Evolutionary conservation across 1,140 invertebrate genomes (phyloP).

Genomic region (Drosophila tropicalis): DNA sequence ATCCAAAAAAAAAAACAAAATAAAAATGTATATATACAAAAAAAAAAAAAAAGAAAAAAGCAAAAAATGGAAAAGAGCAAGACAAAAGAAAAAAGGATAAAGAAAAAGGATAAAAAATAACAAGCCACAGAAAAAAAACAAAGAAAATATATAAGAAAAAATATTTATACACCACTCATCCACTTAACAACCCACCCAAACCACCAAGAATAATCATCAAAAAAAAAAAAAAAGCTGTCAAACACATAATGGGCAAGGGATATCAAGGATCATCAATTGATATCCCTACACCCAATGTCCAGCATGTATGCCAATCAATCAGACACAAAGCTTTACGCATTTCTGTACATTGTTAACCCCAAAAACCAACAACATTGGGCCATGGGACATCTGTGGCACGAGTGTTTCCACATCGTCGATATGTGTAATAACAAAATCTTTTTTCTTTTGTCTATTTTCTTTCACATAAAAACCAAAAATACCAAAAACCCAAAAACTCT

Average conservation of each 20-base stretch:
- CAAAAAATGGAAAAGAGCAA: conserved; percentile 39
- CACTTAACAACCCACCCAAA: conserved; percentile 23
- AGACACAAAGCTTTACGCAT: conserved; percentile 27
- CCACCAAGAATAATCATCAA: conserved; percentile 45
- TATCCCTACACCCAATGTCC: conserved; percentile 40
- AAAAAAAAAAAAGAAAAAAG: conserved; percentile 38
- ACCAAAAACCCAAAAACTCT: conserved; percentile 67
- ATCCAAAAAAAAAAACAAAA: conserved; percentile 44
- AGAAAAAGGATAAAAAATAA: conserved; percentile 36
- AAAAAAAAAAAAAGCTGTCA: conserved; percentile 34
- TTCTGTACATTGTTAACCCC: conserved; percentile 64
- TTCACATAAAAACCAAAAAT: conserved; percentile 68
- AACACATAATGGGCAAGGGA: conserved; percentile 33
- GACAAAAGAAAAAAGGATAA: conserved; percentile 48
- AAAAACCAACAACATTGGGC: conserved; percentile 28
- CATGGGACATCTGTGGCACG: conserved; percentile 40
- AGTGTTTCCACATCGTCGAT: conserved; percentile 54
- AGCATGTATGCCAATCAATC: neutral
- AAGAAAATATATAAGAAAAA: conserved; percentile 36
- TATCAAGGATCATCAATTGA: conserved; percentile 41
- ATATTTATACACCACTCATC: conserved; percentile 25
- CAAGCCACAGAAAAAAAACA: conserved; percentile 47
- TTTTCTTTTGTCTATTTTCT: conserved; percentile 80
- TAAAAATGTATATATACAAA: conserved; percentile 29
- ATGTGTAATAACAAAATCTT: conserved; percentile 78